A percentile compares a stretch with the other conserved stretches of the same genome.
phyloP scores from a whole-genome alignment of 2,113 vertebrate species.

The Halcyon senegalensis region DNA sequence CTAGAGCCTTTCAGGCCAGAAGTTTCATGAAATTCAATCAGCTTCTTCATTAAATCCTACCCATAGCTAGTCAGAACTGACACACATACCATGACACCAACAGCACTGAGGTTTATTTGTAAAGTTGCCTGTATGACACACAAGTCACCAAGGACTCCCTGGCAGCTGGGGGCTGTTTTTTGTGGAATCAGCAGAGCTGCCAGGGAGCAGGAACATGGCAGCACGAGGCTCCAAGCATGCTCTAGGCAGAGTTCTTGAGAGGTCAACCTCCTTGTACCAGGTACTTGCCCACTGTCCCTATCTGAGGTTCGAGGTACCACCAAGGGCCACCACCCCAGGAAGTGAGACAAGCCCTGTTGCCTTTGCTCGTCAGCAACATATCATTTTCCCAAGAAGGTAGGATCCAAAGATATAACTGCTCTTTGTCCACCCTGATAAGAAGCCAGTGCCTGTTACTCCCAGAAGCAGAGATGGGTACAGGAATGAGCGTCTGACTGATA shows the following conservation, averaged over 20 bases:
- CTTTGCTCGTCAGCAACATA: background rate
- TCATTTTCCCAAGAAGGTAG: background rate
- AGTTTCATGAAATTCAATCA: background rate
- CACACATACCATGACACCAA: fast-evolving
- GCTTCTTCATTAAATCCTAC: background rate
- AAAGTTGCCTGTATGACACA: background rate
- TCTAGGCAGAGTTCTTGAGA: background rate
- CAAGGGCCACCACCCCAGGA: background rate
- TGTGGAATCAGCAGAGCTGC: background rate
- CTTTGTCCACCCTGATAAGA: background rate
- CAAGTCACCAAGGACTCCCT: fast-evolving
- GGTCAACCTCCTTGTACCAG: background rate
- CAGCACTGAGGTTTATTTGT: background rate
- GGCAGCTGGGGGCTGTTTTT: background rate
- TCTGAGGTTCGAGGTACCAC: background rate
- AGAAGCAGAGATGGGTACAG: background rate
- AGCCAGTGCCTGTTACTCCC: background rate
- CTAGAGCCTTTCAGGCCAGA: background rate
- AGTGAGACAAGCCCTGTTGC: background rate
- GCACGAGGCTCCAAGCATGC: background rate
- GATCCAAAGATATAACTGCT: background rate
- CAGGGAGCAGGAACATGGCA: background rate
- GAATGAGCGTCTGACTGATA: background rate
- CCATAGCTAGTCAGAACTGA: fast-evolving
- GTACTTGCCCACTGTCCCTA: background rate